A percentile compares a stretch with the other conserved stretches of the same genome.
These are phyloP conservation scores for Drepanosiphum platanoidis DNA, from an alignment of 2,888 invertebrate species.

Conservation along the genomic window DNA sequence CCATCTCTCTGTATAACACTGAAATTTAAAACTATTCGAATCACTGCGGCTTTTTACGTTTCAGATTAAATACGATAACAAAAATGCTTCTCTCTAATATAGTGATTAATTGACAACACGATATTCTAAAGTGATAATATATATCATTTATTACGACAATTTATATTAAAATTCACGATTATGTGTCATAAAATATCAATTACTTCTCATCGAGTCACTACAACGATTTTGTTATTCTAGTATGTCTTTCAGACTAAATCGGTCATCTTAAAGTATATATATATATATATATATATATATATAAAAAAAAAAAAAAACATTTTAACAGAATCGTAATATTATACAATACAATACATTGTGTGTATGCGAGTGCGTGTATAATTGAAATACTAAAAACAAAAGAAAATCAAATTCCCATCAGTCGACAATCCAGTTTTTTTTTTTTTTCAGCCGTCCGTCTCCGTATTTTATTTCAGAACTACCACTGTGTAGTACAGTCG, in stretches of 20 bases:
- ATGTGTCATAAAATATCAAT: neutral
- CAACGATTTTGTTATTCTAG: neutral
- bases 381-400: constrained; percentile 18
- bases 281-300: no score
- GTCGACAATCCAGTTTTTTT: neutral
- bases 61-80: constrained; percentile 2
- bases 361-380: neutral
- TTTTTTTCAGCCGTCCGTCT: neutral
- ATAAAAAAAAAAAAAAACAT: no score
- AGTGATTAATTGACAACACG: neutral
- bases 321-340: no score
- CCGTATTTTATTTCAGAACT: constrained; percentile 1
- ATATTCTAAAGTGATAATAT: neutral
- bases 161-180: constrained; percentile 6
- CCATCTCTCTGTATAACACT: neutral
- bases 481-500: neutral
- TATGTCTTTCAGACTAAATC: neutral
- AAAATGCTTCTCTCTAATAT: constrained; percentile 1
- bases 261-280: neutral
- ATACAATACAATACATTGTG: no score
- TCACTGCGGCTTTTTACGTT: neutral
- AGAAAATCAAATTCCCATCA: neutral
- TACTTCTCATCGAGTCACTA: neutral
- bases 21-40: neutral
- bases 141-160: neutral